Conservation (phyloP, 2,113 vertebrate species). For the Cyphomyrus discorhynchus region DNA sequence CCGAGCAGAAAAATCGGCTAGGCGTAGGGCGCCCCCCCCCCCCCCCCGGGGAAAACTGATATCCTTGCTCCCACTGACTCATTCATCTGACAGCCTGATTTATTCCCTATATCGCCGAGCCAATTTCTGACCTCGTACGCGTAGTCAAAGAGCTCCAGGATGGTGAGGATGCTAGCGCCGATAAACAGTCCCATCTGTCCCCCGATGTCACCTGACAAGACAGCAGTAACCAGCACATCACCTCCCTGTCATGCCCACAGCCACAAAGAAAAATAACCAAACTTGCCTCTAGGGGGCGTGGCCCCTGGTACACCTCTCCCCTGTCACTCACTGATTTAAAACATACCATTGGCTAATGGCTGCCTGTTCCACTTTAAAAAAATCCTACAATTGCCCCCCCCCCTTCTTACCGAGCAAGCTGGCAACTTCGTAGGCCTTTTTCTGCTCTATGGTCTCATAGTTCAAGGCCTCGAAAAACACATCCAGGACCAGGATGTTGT, state of each 20-base stretch:
- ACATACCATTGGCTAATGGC: background rate
- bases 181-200: constrained; percentile 98
- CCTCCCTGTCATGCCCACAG: background rate
- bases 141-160: constrained; percentile 96
- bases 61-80: background rate
- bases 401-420: constrained; percentile 80
- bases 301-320: background rate
- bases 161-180: constrained; percentile 95
- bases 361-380: background rate
- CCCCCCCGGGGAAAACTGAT: background rate
- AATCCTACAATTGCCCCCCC: background rate
- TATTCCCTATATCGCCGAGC: background rate
- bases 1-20: background rate
- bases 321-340: background rate
- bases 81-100: background rate
- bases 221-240: background rate
- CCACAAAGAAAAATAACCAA: background rate
- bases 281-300: background rate
- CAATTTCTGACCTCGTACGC: constrained; percentile 82
- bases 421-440: constrained; percentile 96
- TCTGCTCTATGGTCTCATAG: constrained; percentile 98
- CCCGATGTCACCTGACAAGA: constrained; percentile 83
- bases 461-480: constrained; percentile 98
- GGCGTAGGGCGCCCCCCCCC: background rate
- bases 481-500: constrained; percentile 96